Evolutionary conservation across 2,797 vertebrate genomes (phyloP).

Genomic region (Platalea minor): DNA sequence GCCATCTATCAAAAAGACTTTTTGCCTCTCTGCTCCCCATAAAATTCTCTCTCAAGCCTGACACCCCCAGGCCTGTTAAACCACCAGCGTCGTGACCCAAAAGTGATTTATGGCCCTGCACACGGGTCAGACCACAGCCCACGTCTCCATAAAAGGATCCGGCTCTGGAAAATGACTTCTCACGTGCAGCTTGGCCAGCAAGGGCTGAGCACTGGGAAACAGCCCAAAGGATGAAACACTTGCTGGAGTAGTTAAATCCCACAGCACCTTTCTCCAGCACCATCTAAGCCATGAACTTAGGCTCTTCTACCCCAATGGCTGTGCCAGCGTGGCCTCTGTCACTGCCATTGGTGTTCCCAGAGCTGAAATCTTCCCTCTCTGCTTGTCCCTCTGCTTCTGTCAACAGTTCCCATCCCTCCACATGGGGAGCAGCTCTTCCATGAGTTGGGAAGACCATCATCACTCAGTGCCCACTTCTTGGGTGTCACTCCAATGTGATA

Average conservation of each 20-base stretch:
- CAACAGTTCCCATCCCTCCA: background rate
- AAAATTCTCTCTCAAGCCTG: background rate
- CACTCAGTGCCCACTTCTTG: background rate
- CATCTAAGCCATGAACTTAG: background rate
- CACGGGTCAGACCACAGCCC: background rate
- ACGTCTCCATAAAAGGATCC: background rate
- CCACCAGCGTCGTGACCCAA: background rate
- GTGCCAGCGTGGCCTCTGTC: background rate
- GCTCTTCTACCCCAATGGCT: background rate
- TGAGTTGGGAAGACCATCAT: background rate
- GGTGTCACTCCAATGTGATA: background rate
- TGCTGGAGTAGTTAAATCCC: background rate
- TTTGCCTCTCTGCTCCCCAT: background rate
- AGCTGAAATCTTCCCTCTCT: background rate
- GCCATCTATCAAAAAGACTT: background rate
- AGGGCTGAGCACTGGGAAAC: background rate
- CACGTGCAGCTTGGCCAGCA: background rate
- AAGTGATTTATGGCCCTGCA: background rate
- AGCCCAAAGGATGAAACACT: background rate
- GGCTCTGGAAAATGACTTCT: background rate
- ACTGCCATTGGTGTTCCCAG: background rate
- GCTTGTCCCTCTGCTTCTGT: background rate
- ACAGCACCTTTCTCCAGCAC: background rate
- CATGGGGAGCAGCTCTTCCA: background rate
- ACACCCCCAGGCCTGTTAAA: background rate